Conservation (phyloP, 2,113 vertebrate species). For the Oceanites oceanicus region DNA sequence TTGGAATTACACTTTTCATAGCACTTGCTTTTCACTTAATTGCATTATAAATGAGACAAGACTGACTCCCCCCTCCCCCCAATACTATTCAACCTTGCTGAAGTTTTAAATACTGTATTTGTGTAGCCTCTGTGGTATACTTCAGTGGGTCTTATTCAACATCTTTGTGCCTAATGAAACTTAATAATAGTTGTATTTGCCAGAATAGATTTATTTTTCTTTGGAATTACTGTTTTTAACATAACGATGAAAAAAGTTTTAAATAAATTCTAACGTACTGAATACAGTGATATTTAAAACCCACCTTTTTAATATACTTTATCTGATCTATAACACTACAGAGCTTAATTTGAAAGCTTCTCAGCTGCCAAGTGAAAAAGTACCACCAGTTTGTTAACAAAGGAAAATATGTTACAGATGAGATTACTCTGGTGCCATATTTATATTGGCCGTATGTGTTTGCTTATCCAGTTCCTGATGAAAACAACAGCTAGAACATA, state of each 20-base stretch:
- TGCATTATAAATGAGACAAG: not conserved
- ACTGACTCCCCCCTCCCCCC: not conserved
- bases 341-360: not conserved
- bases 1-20: not conserved
- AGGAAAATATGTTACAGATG: not conserved
- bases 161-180: not conserved
- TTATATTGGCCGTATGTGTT: not conserved
- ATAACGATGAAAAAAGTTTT: not conserved
- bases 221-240: not conserved
- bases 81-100: not conserved
- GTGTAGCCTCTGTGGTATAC: not conserved
- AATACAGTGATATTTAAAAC: not conserved
- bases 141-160: not conserved
- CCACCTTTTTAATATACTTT: rapidly evolving
- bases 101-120: not conserved
- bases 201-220: not conserved
- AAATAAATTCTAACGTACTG: not conserved
- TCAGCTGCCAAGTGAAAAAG: not conserved
- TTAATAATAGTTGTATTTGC: not conserved
- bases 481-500: not conserved
- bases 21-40: not conserved
- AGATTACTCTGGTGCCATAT: not conserved
- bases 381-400: not conserved
- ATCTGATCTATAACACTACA: not conserved
- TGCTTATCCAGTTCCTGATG: not conserved